Conservation (phyloP, 1,140 invertebrate species). For the Hormaphis cornu region DNA sequence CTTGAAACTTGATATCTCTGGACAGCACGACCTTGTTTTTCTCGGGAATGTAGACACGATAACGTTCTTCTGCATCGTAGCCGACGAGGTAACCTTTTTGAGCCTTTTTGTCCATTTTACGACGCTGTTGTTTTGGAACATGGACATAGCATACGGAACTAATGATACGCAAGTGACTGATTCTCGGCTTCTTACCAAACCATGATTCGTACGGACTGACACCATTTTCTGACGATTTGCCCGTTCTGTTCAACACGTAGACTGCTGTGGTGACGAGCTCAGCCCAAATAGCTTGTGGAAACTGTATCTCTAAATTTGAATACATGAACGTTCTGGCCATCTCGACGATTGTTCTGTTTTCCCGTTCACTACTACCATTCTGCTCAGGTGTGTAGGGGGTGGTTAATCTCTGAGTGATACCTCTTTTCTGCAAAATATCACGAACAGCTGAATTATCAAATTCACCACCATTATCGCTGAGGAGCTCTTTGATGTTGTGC, state of each 20-base stretch:
- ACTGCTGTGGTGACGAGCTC: conserved; percentile 40
- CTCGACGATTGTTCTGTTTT: conserved; percentile 40
- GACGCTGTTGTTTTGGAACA: conserved; percentile 38
- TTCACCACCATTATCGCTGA: conserved; percentile 40
- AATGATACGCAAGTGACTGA: conserved; percentile 37
- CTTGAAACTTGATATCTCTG: conserved; percentile 37
- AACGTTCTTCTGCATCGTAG: conserved; percentile 38
- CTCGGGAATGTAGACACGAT: conserved; percentile 36
- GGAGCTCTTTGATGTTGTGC: conserved; percentile 38
- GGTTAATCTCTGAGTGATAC: conserved; percentile 33
- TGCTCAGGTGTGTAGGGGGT: conserved; percentile 32
- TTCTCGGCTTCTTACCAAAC: conserved; percentile 32
- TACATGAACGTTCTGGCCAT: conserved; percentile 37
- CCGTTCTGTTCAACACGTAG: conserved; percentile 41
- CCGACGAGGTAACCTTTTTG: conserved; percentile 35
- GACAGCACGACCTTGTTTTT: conserved; percentile 35
- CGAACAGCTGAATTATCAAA: conserved; percentile 38
- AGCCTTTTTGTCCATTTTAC: conserved; percentile 40
- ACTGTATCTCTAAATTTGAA: conserved; percentile 23
- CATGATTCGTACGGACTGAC: conserved; percentile 36
- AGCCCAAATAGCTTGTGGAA: conserved; percentile 33
- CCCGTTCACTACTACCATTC: conserved; percentile 40
- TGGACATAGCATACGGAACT: conserved; percentile 41
- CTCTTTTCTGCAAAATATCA: conserved; percentile 36
- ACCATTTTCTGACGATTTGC: conserved; percentile 37